Base-by-base conservation (phyloP, 2,888 invertebrate genomes). In the Heterodera filipjevi region DNA sequence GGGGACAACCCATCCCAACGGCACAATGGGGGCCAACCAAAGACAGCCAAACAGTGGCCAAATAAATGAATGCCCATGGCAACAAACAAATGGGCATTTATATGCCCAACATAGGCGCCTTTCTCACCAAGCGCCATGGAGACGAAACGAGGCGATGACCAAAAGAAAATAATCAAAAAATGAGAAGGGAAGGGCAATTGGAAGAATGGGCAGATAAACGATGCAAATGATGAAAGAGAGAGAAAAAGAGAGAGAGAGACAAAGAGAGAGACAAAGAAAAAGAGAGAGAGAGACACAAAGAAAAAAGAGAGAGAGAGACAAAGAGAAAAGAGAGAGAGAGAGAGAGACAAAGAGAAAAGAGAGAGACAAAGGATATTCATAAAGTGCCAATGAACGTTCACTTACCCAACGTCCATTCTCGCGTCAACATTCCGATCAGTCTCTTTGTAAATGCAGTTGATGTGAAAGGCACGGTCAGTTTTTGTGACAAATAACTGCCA, bases 391-490 rank as follows among this genome's bases (percentile, higher is more conserved):
- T 33, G 16, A 14, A 32, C n/a, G 39, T 30, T 19, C 14, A 39
- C 81, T 81, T 39, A 89, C 89, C 87, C 87, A n/a, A 89, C 89
- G 76, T 88, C 87, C 64, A 89, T 76, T 3, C 82, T 78, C 16
- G 85, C 83, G 5, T 83, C 82, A 8, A 89, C 89, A 12, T 86
- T 84, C 66, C 85, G 80, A 8, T 79, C 80, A 6, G 83, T 80
- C 79, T 89, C 89, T 68, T 86, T 80, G 76, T 89, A 89, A 86
- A 89, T 83, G 79, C 89, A 89, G 53, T 89, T 88, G 77, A 89
- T 87, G 78, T 87, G 85, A 79, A 87, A 89, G 22, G 89, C 89
- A 49, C 87, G 85, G 80, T 89, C 89, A 79, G 88, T 84, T 82
- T 88, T 87, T 2, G 89, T 89, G 32, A 88, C 79, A 77, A 88